These are phyloP conservation scores for Micrasema longulum DNA, from an alignment of 1,140 invertebrate genomes.

Conservation along the genomic window DNA sequence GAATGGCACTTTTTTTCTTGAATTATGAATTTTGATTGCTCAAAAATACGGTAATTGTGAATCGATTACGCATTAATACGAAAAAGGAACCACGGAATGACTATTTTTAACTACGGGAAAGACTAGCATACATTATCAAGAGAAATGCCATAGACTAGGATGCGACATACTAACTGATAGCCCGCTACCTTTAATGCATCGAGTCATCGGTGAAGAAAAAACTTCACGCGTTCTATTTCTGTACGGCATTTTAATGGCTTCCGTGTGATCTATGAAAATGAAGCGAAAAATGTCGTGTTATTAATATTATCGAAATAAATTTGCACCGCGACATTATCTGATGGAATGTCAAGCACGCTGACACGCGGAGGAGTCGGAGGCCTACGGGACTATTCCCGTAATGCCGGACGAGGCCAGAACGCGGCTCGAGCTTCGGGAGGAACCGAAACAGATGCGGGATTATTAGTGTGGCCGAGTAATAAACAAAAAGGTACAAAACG, in stretches of 20 bases:
- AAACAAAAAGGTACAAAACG: slow-evolving; percentile 24
- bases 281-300: slow-evolving; percentile 9
- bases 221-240: slow-evolving; percentile 29
- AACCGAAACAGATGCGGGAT: slow-evolving; percentile 12
- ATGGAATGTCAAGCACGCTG: slow-evolving; percentile 6
- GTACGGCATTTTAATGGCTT: slow-evolving; percentile 16
- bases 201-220: too few species aligned
- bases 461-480: slow-evolving; percentile 12
- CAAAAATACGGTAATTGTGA: too few species aligned
- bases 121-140: too few species aligned
- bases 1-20: too few species aligned
- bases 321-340: slow-evolving; percentile 25
- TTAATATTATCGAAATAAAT: slow-evolving; percentile 23
- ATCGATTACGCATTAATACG: too few species aligned
- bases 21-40: too few species aligned
- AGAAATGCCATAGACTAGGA: too few species aligned
- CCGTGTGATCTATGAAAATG: slow-evolving; percentile 12
- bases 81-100: too few species aligned
- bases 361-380: neutral
- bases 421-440: neutral
- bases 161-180: too few species aligned
- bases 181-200: too few species aligned
- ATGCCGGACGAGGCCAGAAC: neutral
- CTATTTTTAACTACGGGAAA: too few species aligned
- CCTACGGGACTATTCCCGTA: too few species aligned